Evolutionary conservation across 2,888 invertebrate species (phyloP), one percentile per base, ranked within the genome.

Genomic region (Drosophila mercatorum): DNA sequence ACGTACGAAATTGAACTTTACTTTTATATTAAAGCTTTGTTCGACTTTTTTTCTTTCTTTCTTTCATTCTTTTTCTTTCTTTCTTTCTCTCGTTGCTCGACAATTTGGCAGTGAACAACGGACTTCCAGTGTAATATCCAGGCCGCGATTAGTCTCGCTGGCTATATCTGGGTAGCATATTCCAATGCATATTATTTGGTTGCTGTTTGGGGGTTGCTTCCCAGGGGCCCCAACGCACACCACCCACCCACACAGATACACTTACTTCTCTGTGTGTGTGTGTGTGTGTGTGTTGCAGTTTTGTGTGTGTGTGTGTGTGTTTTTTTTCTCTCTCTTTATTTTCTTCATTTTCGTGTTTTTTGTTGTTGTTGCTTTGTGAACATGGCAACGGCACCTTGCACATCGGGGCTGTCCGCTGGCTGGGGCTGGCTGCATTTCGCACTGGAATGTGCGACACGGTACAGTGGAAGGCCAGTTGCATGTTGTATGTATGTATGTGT

Each of bases 381-480:
- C 56, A 68, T 75, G 63, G 64, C 59, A 75, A 60, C 64, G 65
- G 65, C 76, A 75, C 76, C 76, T 75, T 76, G 76, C 76, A 58
- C 52, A 43, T 47, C 43, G 65, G 46, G 28, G 43, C 72, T 71
- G 71, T 47, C 55, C 67, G 74, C 56, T 75, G 64, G 65, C 61
- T 76, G 70, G 53, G 64, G 65, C 61, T 76, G 70, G 53, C 65
- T 75, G 77, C 75, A 62, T 56, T 75, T 62, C 55, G 58, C 49
- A 77, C 72, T 72, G 76, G 78, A 76, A 78, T 71, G 49, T 66
- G 47, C 58, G 44, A 17, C n/a, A 43, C 65, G 44, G 52, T 53
- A 58, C 58, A 62, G 59, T 78, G 78, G 78, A 78, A 65, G 68
- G 78, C 81, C 78, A 84, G 88, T 83, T 81, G 84, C 84, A 78